phyloP scores from a whole-genome alignment of 1,140 invertebrate species.

The Macrobrachium rosenbergii region DNA sequence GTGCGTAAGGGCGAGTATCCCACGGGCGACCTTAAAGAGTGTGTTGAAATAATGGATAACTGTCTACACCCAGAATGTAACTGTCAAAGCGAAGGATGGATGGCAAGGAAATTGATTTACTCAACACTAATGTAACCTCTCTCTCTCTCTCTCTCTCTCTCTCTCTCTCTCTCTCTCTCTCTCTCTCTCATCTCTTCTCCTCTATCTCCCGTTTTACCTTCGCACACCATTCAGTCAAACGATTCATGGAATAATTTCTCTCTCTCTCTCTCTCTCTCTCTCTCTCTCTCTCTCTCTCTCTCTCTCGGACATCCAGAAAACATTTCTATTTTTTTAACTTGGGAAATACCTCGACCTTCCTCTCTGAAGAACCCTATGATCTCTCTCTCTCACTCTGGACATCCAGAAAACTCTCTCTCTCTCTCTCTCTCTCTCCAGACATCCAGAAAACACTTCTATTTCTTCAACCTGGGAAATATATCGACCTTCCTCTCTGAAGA shows the following conservation, averaged over 20 bases:
- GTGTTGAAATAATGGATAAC: slow-evolving; percentile 41
- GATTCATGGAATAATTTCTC: background rate
- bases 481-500: too few species aligned
- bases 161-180: slow-evolving; percentile 34
- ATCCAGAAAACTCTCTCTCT: too few species aligned
- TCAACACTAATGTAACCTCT: background rate
- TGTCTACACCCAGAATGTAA: slow-evolving; percentile 34
- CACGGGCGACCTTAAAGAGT: background rate
- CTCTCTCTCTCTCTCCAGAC: too few species aligned
- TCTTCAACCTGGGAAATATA: too few species aligned
- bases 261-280: background rate
- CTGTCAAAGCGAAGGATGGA: slow-evolving; percentile 21
- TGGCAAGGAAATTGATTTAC: slow-evolving; percentile 23
- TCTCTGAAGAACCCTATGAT: too few species aligned
- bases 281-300: background rate
- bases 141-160: slow-evolving; percentile 34
- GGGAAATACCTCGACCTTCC: too few species aligned
- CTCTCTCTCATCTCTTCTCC: slow-evolving; percentile 7
- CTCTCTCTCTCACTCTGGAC: too few species aligned
- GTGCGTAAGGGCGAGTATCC: background rate
- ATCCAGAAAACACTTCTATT: too few species aligned
- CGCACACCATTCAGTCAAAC: background rate
- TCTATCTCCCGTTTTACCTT: background rate
- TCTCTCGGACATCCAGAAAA: too few species aligned
- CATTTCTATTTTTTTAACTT: too few species aligned